Percentiles rank a stretch among this genome's conserved stretches.
phyloP scores from a whole-genome alignment of 2,113 vertebrate species.

The Trinectes maculatus region DNA sequence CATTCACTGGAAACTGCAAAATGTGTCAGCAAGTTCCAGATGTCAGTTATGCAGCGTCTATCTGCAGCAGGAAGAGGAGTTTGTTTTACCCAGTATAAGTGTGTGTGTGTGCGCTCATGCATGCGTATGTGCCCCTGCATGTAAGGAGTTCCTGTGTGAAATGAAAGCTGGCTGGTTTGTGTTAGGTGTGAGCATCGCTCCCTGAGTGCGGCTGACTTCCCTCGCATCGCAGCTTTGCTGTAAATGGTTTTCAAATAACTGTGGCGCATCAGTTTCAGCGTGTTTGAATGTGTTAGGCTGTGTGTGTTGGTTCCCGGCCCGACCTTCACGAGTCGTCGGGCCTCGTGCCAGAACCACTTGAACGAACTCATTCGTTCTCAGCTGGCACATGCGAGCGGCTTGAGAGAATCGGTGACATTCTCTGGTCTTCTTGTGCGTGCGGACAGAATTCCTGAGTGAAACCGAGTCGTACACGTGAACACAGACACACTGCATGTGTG shows the following conservation, averaged over 20 bases:
- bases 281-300: not conserved
- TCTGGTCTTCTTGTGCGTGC: not conserved
- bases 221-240: not conserved
- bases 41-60: slow-evolving; percentile 75
- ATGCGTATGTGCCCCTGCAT: not conserved
- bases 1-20: slow-evolving; percentile 68
- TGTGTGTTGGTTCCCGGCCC: not conserved
- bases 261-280: not conserved
- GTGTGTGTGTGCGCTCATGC: not conserved
- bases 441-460: not conserved
- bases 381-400: not conserved
- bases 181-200: not conserved
- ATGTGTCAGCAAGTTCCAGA: slow-evolving; percentile 70
- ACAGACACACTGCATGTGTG: too few species aligned
- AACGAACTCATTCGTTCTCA: not conserved
- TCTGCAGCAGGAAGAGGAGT: slow-evolving; percentile 53
- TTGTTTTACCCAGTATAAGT: slow-evolving; percentile 3
- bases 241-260: not conserved
- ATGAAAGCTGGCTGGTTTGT: not conserved
- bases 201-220: not conserved
- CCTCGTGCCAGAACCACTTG: not conserved
- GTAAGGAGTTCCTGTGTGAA: slow-evolving; percentile 5
- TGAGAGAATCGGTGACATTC: not conserved
- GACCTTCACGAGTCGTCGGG: not conserved
- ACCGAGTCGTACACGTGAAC: not conserved